Conservation (phyloP, 2,888 invertebrate species). For the Chalcosyrphus nemorum region DNA sequence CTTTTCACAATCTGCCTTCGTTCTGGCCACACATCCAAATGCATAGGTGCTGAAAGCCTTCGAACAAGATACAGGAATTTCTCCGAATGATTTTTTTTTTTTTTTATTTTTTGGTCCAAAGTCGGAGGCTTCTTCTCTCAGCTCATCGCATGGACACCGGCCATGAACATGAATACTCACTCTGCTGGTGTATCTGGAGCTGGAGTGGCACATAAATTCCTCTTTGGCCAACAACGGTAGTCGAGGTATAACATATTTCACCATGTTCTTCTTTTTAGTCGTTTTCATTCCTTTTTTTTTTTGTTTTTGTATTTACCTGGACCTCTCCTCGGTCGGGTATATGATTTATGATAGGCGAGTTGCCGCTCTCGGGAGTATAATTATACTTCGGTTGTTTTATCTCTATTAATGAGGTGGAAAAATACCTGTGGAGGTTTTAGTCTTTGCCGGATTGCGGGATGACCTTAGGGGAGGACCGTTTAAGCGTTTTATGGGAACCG, state of each 20-base stretch:
- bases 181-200: constrained; percentile 4
- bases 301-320: neutral
- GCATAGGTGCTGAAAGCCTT: constrained; percentile 39
- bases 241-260: neutral
- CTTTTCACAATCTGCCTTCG: constrained; percentile 44
- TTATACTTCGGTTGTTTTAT: constrained; percentile 60
- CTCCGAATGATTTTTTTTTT: constrained; percentile 62
- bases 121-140: constrained; percentile 8
- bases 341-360: constrained; percentile 56
- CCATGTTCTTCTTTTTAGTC: too few species aligned
- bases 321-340: constrained; percentile 39
- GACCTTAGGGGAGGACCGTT: constrained; percentile 34
- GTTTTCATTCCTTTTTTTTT: neutral
- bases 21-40: constrained; percentile 16
- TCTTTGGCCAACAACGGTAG: constrained; percentile 13
- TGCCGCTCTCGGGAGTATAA: constrained; percentile 50
- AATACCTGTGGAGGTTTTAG: constrained; percentile 51
- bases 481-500: constrained; percentile 15
- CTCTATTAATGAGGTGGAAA: constrained; percentile 67
- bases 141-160: neutral
- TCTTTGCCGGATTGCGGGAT: neutral
- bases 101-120: constrained; percentile 32
- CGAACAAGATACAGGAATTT: constrained; percentile 51
- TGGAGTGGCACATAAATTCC: constrained; percentile 29
- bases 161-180: constrained; percentile 11